Evolutionary conservation across 2,888 invertebrate species (phyloP).

Genomic region (Troides aeacus): DNA sequence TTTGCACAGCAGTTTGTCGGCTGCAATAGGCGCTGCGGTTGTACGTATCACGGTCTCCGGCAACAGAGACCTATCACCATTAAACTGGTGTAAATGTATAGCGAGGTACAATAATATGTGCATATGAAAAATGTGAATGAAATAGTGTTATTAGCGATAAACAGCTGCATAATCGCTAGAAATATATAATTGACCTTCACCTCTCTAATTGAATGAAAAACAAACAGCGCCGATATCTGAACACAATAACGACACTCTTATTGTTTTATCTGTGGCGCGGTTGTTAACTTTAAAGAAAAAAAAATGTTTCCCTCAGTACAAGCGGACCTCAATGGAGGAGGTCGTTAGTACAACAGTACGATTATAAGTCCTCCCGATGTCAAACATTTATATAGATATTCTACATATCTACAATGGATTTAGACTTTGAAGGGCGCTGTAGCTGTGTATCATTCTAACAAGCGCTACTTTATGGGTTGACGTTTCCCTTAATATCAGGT

Average conservation of each 20-base stretch:
- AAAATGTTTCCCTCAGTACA: conserved; percentile 12
- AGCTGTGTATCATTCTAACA: too few species aligned
- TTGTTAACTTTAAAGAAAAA: conserved; percentile 9
- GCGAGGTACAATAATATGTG: neutral
- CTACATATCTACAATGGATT: too few species aligned
- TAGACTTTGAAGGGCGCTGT: too few species aligned
- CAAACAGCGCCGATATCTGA: conserved; percentile 14
- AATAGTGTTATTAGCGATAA: conserved; percentile 3
- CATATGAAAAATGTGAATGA: neutral
- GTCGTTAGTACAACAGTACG: conserved; percentile 4
- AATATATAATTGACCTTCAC: conserved; percentile 27
- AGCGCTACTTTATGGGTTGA: too few species aligned
- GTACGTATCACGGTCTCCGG: too few species aligned
- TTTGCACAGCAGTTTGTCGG: too few species aligned
- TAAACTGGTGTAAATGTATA: too few species aligned
- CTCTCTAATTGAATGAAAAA: conserved; percentile 26
- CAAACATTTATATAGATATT: neutral
- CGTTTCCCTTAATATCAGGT: too few species aligned
- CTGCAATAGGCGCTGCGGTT: too few species aligned
- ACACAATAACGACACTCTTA: conserved; percentile 22
- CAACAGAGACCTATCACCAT: too few species aligned
- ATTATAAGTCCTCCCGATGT: conserved; percentile 10
- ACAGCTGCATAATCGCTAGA: conserved; percentile 20
- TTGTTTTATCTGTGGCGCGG: conserved; percentile 24
- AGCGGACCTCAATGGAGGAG: neutral